A percentile compares a stretch with the other conserved stretches of the same genome.
Evolutionary conservation across 1,140 invertebrate genomes (phyloP).

Genomic region (Trichonephila clavata): DNA sequence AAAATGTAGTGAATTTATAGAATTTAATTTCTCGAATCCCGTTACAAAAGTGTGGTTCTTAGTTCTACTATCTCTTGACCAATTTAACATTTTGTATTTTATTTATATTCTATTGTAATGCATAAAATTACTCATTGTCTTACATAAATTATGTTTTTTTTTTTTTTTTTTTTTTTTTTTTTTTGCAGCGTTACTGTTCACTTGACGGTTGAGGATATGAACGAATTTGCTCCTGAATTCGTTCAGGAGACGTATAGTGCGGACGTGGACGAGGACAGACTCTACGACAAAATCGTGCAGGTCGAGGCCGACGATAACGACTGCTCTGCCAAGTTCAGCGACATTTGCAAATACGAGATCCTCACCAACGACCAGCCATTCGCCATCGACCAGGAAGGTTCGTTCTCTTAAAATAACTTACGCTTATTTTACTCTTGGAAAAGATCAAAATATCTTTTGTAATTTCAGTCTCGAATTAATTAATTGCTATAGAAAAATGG

Average conservation of each 20-base stretch:
- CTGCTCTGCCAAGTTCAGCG: constrained; percentile 94
- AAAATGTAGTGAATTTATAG: no score
- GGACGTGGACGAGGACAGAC: constrained; percentile 93
- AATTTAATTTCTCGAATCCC: no score
- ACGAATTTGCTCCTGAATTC: constrained; percentile 95
- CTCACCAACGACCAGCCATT: constrained; percentile 90
- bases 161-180: no score
- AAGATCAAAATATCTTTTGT: no score
- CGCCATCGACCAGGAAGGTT: constrained; percentile 93
- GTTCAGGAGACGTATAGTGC: constrained; percentile 90
- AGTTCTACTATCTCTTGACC: no score
- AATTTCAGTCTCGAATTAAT: no score
- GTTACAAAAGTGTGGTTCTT: no score
- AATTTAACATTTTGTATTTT: no score
- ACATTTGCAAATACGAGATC: constrained; percentile 98
- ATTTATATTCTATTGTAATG: no score
- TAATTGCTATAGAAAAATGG: no score
- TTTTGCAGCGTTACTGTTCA: constrained; percentile 88
- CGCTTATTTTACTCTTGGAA: no score
- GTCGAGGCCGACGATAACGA: constrained; percentile 95
- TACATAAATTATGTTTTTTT: no score
- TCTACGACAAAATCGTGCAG: constrained; percentile 93
- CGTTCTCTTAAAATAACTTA: constrained; percentile 57
- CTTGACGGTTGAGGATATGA: constrained; percentile 96
- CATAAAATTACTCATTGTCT: not conserved